Conservation (phyloP, 2,113 vertebrate species). For the Cranoglanis bouderius region DNA sequence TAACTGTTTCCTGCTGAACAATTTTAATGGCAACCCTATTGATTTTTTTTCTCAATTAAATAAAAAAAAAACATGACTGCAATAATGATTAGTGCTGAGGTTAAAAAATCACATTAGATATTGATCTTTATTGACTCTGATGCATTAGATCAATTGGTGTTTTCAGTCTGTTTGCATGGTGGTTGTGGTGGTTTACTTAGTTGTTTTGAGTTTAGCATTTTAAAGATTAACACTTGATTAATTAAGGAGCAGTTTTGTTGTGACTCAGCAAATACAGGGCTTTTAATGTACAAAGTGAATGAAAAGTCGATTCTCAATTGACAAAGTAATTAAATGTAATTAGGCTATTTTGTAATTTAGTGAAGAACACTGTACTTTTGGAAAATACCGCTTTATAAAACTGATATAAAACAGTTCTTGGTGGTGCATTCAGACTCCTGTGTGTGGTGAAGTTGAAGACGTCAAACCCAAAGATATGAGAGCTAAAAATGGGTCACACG, state of each 20-base stretch:
- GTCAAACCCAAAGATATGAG: conserved; percentile 22
- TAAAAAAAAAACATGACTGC: neutral
- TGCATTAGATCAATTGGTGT: neutral
- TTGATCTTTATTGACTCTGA: neutral
- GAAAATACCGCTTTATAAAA: neutral
- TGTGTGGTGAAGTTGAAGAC: neutral
- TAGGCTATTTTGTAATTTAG: neutral
- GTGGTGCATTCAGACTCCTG: neutral
- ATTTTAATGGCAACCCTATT: neutral
- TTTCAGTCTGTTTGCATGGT: neutral
- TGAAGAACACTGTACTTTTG: neutral
- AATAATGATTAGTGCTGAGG: neutral
- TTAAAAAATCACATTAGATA: neutral
- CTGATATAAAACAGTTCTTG: neutral
- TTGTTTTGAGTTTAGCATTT: neutral
- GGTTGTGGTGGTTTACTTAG: neutral
- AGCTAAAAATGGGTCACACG: conserved; percentile 30
- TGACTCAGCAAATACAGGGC: neutral
- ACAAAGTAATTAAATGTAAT: neutral
- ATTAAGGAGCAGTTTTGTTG: neutral
- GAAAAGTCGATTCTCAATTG: neutral
- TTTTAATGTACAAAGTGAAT: neutral
- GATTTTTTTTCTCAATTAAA: neutral
- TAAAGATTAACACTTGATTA: neutral
- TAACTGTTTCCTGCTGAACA: neutral